These are phyloP conservation scores for Drosophila sturtevanti DNA, from an alignment of 1,140 invertebrate genomes.

Conservation along the genomic window DNA sequence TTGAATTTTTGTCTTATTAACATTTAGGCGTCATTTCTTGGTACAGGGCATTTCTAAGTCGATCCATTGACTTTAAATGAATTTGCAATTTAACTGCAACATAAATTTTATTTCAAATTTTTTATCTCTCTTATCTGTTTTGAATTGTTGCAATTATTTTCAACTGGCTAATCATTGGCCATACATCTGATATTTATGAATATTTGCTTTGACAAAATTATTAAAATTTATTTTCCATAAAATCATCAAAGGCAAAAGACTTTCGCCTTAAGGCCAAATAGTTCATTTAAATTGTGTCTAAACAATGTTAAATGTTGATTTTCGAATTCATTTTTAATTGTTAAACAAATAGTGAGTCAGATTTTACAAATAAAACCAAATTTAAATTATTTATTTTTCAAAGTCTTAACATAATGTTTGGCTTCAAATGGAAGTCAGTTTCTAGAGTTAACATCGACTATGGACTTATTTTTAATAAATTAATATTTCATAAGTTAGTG, in stretches of 20 bases:
- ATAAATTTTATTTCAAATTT: neutral
- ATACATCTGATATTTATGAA: neutral
- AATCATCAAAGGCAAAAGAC: neutral
- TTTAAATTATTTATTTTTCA: too few species aligned
- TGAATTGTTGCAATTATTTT: too few species aligned
- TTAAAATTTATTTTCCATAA: conserved; percentile 1
- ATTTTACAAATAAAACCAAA: too few species aligned
- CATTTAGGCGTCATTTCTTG: too few species aligned
- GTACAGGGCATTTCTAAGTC: neutral
- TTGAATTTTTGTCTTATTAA: too few species aligned
- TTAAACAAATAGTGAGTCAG: too few species aligned
- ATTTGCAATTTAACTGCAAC: neutral
- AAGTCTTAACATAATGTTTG: too few species aligned
- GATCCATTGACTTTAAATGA: neutral
- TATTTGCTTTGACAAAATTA: neutral
- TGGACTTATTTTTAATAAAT: too few species aligned
- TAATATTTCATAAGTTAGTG: too few species aligned
- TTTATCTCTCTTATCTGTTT: neutral
- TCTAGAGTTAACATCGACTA: too few species aligned
- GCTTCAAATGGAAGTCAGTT: too few species aligned
- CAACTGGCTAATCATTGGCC: neutral
- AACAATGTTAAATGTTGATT: neutral
- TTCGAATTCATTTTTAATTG: neutral
- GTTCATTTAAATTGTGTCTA: neutral
- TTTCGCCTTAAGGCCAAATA: neutral